These are phyloP conservation scores for Meganola albula DNA, from an alignment of 2,888 invertebrate genomes.

Conservation along the genomic window DNA sequence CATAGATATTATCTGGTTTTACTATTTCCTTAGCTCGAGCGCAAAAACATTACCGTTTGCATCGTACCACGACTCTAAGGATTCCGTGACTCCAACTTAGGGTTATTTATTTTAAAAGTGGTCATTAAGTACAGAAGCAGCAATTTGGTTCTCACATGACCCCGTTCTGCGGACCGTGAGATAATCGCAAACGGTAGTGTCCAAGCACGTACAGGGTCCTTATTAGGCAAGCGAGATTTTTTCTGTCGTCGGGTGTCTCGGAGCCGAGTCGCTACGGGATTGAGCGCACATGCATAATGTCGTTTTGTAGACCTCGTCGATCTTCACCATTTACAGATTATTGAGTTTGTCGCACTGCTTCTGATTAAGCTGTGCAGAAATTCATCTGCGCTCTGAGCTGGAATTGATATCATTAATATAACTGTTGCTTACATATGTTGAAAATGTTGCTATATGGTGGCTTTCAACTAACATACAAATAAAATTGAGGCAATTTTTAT, in stretches of 20 bases:
- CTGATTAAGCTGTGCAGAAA: too few species aligned
- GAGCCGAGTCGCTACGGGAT: constrained; percentile 40
- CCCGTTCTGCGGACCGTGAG: constrained; percentile 65
- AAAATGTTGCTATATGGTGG: too few species aligned
- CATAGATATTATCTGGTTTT: constrained; percentile 40
- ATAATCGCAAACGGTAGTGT: constrained; percentile 70
- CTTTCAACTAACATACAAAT: constrained; percentile 18
- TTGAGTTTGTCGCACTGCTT: constrained; percentile 29
- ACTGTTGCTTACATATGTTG: too few species aligned
- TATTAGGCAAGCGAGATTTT: constrained; percentile 64
- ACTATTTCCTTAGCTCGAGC: constrained; percentile 33
- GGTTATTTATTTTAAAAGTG: constrained; percentile 48
- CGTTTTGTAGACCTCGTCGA: constrained; percentile 25
- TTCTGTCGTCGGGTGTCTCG: constrained; percentile 41
- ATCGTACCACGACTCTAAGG: constrained; percentile 48
- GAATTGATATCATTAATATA: too few species aligned
- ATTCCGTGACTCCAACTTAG: constrained; percentile 49
- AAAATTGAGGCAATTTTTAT: constrained; percentile 18
- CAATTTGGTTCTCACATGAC: constrained; percentile 66
- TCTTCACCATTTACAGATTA: constrained; percentile 37
- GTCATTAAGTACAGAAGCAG: constrained; percentile 51
- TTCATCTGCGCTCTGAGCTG: too few species aligned
- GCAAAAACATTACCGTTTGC: constrained; percentile 48
- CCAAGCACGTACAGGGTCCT: constrained; percentile 65
- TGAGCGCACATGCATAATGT: constrained; percentile 51